A percentile compares a stretch with the other conserved stretches of the same genome.
phyloP scores from a whole-genome alignment of 2,797 vertebrate genomes.

The Acridotheres tristis region DNA sequence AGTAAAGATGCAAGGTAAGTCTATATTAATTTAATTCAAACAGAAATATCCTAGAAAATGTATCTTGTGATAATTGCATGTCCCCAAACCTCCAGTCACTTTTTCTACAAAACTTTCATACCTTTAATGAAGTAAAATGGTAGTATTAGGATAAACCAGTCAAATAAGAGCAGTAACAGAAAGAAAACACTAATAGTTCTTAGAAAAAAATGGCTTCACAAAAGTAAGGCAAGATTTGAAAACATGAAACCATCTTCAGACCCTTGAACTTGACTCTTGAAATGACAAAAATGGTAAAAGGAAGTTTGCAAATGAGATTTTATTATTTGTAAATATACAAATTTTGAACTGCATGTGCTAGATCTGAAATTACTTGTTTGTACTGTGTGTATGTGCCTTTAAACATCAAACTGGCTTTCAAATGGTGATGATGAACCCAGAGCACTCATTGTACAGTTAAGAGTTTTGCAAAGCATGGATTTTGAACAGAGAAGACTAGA shows the following conservation, averaged over 20 bases:
- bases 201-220: background rate
- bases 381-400: background rate
- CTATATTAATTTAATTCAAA: background rate
- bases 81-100: background rate
- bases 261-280: background rate
- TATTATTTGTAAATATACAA: background rate
- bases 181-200: background rate
- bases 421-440: background rate
- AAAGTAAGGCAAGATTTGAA: background rate
- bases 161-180: background rate
- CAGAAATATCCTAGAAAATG: background rate
- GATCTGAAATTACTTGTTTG: background rate
- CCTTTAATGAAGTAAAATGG: background rate
- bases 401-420: background rate
- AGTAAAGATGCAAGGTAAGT: background rate
- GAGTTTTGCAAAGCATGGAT: background rate
- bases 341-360: background rate
- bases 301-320: background rate
- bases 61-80: background rate
- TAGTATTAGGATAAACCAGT: background rate
- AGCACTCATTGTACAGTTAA: background rate
- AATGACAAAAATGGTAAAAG: background rate
- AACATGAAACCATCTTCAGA: background rate
- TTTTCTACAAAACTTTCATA: background rate
- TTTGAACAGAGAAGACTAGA: background rate